Percentiles rank a stretch among this genome's conserved stretches.
phyloP scores from a whole-genome alignment of 1,140 invertebrate species.

The Camponotus pennsylvanicus region DNA sequence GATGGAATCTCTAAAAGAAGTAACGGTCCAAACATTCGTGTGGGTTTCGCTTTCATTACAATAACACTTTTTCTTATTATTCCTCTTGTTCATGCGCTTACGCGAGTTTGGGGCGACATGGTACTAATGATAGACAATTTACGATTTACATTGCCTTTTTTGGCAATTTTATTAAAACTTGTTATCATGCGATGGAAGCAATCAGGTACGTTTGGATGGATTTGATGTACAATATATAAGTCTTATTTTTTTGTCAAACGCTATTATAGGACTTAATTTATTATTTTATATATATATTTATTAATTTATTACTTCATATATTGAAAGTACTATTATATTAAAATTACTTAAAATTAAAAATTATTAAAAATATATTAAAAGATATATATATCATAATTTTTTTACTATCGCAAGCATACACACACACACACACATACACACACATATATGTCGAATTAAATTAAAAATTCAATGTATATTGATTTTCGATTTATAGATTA shows the following conservation, averaged over 20 bases:
- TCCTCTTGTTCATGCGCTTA: background rate
- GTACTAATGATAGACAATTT: slow-evolving; percentile 33
- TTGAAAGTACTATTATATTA: too few relatives aligned
- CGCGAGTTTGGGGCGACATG: slow-evolving; percentile 9
- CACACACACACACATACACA: too few relatives aligned
- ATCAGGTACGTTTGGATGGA: background rate
- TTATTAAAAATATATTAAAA: too few relatives aligned
- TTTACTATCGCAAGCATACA: too few relatives aligned
- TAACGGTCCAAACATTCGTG: background rate
- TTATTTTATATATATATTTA: background rate
- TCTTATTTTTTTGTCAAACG: background rate
- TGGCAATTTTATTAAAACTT: slow-evolving; percentile 15
- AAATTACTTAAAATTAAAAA: too few relatives aligned
- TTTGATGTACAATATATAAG: background rate
- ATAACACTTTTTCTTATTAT: background rate
- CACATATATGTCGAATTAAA: too few relatives aligned
- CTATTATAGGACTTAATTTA: background rate
- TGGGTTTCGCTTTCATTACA: background rate
- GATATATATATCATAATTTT: too few relatives aligned
- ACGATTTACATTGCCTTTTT: slow-evolving; percentile 22
- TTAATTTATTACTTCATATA: background rate
- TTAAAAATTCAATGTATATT: too few relatives aligned
- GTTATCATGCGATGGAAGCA: slow-evolving; percentile 25
- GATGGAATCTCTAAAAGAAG: background rate
- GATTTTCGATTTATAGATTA: too few relatives aligned